Evolutionary conservation across 2,888 invertebrate species (phyloP), one percentile per base, ranked within the genome.

Genomic region (Conomelus anceps): DNA sequence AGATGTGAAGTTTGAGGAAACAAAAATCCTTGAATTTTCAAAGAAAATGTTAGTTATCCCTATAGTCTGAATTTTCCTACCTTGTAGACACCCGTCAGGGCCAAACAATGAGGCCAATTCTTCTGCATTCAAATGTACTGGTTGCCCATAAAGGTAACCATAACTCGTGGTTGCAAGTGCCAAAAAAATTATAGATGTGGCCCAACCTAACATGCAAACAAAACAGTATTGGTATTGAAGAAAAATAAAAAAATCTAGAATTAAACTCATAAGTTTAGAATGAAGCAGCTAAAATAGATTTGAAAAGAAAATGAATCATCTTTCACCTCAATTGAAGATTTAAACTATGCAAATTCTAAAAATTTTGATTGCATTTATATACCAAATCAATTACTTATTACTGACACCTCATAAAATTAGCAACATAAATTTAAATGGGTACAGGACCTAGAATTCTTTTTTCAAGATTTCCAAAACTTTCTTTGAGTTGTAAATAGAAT

Each of bases 151-250:
- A 26, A 88, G 24, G 24, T 26, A 63, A 88, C 85, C 88, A 84
- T 26, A 26, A 23, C 26, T 88, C n/a, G 63, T 88, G 22, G 84
- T 22, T 17, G 22, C 29, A 41, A 63, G 20, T 22, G 63, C 22
- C 88, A 41, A 63, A 41, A 88, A 88, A 88, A 88, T n/a, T n/a
- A 88, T 23, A 20, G 34, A 22, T 29, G 23, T 22, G 88, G 41
- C 22, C 85, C 24, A 88, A 88, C 88, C 88, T 88, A 88, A 85
- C 88, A 88, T 88, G 88, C 84, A 88, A 88, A 88, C 23, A 88
- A 24, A 88, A 88, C 85, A 85, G 84, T 85, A 88, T 29, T 85
- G 84, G 85, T 29, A 85, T 85, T 88, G 6, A 22, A 26, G 86
- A 86, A 24, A 86, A 86, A 22, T 24, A 86, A 23, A 86, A 24